Evolutionary conservation across 1,140 invertebrate genomes (phyloP).

Genomic region (Eulimnadia texana): DNA sequence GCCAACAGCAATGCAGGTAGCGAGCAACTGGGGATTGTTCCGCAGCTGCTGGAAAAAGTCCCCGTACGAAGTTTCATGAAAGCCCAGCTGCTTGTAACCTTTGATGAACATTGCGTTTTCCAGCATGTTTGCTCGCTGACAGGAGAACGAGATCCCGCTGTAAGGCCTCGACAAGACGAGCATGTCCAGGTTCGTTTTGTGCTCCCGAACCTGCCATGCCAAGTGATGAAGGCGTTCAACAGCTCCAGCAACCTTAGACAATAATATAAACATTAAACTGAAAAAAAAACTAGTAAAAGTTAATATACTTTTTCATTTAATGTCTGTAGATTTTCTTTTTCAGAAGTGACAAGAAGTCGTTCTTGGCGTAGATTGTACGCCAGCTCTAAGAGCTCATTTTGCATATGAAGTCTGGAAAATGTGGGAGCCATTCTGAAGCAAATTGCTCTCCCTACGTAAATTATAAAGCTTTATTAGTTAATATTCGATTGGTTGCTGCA

Average conservation of each 20-base stretch:
- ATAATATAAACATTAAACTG: conserved; percentile 13
- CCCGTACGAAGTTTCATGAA: conserved; percentile 56
- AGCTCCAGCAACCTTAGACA: conserved; percentile 37
- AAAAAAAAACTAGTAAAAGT: conserved; percentile 7
- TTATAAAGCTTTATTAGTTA: no score
- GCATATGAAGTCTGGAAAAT: not conserved
- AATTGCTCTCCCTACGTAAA: not conserved
- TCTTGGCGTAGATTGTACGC: conserved; percentile 54
- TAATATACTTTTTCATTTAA: conserved; percentile 51
- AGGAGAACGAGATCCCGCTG: conserved; percentile 54
- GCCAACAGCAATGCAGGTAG: conserved; percentile 59
- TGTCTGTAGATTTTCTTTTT: conserved; percentile 51
- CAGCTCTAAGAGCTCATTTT: conserved; percentile 46
- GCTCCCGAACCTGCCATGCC: conserved; percentile 77
- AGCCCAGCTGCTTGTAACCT: conserved; percentile 68
- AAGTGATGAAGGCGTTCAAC: conserved; percentile 54
- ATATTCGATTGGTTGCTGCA: no score
- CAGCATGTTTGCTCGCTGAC: conserved; percentile 56
- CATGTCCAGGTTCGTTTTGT: conserved; percentile 66
- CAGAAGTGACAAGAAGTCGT: conserved; percentile 51
- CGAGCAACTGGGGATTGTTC: conserved; percentile 62
- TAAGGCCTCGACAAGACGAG: conserved; percentile 59
- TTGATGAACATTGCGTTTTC: conserved; percentile 72
- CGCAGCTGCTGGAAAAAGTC: conserved; percentile 63
- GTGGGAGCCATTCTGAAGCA: conserved; percentile 2